Evolutionary conservation across 1,140 invertebrate genomes (phyloP).

Genomic region (Drosophila arizonae): DNA sequence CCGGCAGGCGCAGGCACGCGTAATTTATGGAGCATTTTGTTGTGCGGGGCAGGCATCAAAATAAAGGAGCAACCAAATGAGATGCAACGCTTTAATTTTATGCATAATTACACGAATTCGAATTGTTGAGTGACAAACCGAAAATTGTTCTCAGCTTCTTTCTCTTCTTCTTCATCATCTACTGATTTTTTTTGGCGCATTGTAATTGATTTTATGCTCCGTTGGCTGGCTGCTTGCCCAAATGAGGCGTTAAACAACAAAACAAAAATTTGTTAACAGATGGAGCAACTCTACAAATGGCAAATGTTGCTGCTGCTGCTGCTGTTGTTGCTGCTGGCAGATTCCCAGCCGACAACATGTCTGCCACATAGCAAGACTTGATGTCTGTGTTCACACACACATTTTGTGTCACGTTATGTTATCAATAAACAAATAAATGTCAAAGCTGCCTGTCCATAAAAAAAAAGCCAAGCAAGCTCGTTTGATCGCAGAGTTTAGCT

Average conservation of each 20-base stretch:
- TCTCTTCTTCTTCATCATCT: neutral
- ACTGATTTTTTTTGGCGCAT: slow-evolving; percentile 1
- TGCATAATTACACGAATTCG: slow-evolving; percentile 80
- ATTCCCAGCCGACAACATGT: slow-evolving; percentile 15
- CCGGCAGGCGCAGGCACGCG: slow-evolving; percentile 54
- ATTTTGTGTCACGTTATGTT: slow-evolving; percentile 60
- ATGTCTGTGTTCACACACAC: slow-evolving; percentile 52
- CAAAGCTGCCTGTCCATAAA: slow-evolving; percentile 35
- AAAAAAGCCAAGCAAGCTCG: slow-evolving; percentile 11
- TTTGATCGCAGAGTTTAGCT: neutral
- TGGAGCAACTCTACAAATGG: slow-evolving; percentile 5
- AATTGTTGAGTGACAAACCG: slow-evolving; percentile 77
- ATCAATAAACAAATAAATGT: slow-evolving; percentile 69
- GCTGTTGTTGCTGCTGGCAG: neutral
- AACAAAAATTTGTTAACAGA: slow-evolving; percentile 26
- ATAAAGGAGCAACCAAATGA: slow-evolving; percentile 69
- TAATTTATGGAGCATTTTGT: slow-evolving; percentile 80
- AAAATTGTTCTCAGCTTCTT: slow-evolving; percentile 30
- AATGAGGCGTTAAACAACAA: slow-evolving; percentile 66
- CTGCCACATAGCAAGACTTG: slow-evolving; percentile 9
- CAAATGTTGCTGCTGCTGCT: neutral
- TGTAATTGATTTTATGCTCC: slow-evolving; percentile 72
- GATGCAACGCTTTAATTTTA: slow-evolving; percentile 81
- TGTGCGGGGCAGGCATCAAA: slow-evolving; percentile 40
- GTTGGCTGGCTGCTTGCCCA: slow-evolving; percentile 31